Percentiles rank a stretch among this genome's conserved stretches.
These are phyloP conservation scores for Oreortyx pictus DNA, from an alignment of 2,797 vertebrate genomes.

Conservation along the genomic window DNA sequence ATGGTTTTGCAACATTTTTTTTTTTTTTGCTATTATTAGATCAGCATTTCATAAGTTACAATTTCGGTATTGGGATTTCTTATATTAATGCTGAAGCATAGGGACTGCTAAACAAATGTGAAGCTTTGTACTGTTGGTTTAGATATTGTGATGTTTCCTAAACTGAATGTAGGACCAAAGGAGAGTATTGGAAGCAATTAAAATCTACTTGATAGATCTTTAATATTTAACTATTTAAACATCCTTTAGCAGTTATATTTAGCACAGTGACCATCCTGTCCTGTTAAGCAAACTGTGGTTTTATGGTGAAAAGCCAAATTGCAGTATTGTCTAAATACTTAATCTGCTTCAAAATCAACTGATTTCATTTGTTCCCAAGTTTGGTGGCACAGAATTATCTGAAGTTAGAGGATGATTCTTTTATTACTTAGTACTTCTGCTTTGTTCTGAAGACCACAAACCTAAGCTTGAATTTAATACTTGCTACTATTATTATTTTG, in stretches of 20 bases:
- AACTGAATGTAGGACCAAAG: neutral
- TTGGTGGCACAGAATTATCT: neutral
- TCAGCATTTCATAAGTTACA: neutral
- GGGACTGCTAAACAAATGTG: neutral
- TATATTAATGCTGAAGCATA: neutral
- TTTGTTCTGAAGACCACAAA: neutral
- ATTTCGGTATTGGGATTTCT: neutral
- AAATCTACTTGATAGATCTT: neutral
- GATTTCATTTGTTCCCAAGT: accelerated
- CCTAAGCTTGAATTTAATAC: neutral
- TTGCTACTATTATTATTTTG: neutral
- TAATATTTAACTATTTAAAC: neutral
- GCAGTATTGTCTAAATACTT: neutral
- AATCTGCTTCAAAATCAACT: neutral
- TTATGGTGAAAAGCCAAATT: neutral
- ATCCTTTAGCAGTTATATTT: neutral
- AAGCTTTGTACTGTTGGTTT: neutral
- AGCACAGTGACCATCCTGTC: neutral
- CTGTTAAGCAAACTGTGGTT: neutral
- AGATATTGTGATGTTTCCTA: neutral
- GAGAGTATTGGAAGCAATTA: neutral
- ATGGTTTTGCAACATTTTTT: neutral
- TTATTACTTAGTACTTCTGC: neutral
- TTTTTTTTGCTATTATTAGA: neutral
- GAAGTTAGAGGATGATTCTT: neutral